A percentile compares a stretch with the other conserved stretches of the same genome.
Conservation (phyloP, 2,888 invertebrate genomes). For the Chloromyia formosa region DNA sequence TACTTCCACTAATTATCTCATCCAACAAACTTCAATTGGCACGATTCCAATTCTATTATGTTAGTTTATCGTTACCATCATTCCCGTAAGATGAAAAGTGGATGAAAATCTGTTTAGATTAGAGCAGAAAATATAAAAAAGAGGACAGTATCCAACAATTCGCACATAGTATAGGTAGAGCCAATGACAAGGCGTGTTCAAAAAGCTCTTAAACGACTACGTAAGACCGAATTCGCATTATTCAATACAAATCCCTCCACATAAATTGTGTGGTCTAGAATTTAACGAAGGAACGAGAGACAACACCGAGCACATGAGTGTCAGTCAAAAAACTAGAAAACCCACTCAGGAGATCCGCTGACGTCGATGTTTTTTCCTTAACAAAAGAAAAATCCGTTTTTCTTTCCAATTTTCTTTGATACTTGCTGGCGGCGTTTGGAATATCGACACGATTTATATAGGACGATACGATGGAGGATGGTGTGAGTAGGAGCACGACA, state of each 20-base stretch:
- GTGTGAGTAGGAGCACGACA: neutral
- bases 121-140: too few relatives aligned
- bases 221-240: neutral
- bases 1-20: neutral
- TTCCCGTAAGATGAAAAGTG: neutral
- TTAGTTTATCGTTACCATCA: slow-evolving; percentile 1
- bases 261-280: neutral
- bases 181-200: neutral
- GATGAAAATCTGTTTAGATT: slow-evolving; percentile 2
- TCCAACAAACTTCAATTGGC: neutral
- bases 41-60: neutral
- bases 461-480: neutral
- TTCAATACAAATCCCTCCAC: neutral
- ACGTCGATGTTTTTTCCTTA: neutral
- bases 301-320: neutral
- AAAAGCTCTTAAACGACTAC: neutral
- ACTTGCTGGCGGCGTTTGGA: neutral
- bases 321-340: neutral
- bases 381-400: slow-evolving; percentile 2
- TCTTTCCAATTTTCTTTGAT: neutral
- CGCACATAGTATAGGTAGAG: too few relatives aligned
- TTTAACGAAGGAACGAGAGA: neutral
- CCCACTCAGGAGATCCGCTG: neutral
- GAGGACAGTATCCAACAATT: too few relatives aligned
- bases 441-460: neutral